These are phyloP conservation scores for Andrena trimmerana DNA, from an alignment of 2,888 invertebrate genomes.

Conservation along the genomic window DNA sequence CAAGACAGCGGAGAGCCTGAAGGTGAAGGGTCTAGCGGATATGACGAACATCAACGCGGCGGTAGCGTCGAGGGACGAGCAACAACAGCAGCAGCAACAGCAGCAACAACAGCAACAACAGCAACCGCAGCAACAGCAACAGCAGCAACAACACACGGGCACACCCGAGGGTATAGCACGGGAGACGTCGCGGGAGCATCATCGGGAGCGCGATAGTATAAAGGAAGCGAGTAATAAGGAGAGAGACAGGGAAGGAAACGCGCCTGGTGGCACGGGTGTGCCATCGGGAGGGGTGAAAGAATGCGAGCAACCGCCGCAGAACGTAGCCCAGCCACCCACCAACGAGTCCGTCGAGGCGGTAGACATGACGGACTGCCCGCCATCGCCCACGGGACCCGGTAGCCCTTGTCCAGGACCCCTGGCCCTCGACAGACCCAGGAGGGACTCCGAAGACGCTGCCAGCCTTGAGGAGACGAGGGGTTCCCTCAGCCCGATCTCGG, in stretches of 20 bases:
- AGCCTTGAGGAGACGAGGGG: conserved; percentile 83
- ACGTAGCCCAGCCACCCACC: conserved; percentile 61
- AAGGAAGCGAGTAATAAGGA: conserved; percentile 69
- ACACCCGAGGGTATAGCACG: conserved; percentile 75
- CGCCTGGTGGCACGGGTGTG: conserved; percentile 53
- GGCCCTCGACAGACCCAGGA: conserved; percentile 82
- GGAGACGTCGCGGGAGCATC: conserved; percentile 81
- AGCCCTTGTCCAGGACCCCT: conserved; percentile 85
- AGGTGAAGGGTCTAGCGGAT: conserved; percentile 96
- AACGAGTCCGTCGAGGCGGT: conserved; percentile 79
- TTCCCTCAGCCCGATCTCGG: conserved; percentile 84
- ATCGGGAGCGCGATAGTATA: conserved; percentile 70
- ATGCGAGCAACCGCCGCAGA: conserved; percentile 68
- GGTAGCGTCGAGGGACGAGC: conserved; percentile 84
- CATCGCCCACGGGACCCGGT: conserved; percentile 73
- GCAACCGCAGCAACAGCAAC: conserved; percentile 71
- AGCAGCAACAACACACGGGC: conserved; percentile 68
- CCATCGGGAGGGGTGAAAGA: conserved; percentile 79
- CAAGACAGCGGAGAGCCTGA: conserved; percentile 96
- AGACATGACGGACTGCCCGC: conserved; percentile 77
- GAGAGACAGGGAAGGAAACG: conserved; percentile 66
- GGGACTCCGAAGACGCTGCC: conserved; percentile 82
- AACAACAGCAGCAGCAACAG: conserved; percentile 83
- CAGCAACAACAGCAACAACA: conserved; percentile 74
- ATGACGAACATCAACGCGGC: conserved; percentile 93